phyloP scores from a whole-genome alignment of 1,140 invertebrate genomes.

The Atta texana region DNA sequence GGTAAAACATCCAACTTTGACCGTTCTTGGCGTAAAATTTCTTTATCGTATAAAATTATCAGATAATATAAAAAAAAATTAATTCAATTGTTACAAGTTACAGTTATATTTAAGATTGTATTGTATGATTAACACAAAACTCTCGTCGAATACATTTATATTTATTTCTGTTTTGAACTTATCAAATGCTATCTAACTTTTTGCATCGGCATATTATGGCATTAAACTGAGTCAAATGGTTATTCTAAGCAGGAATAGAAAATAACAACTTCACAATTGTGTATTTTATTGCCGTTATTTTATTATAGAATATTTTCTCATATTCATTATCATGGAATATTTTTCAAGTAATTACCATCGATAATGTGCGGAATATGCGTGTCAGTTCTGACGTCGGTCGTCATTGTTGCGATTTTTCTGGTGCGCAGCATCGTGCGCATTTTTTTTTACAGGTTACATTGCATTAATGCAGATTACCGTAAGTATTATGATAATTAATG shows the following conservation, averaged over 20 bases:
- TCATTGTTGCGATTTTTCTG: constrained; percentile 49
- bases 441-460: background rate
- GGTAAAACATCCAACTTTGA: no score
- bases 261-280: background rate
- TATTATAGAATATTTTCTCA: background rate
- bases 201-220: background rate
- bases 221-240: background rate
- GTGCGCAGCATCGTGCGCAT: background rate
- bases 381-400: background rate
- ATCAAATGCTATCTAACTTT: background rate
- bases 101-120: background rate
- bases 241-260: background rate
- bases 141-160: background rate
- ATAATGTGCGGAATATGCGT: background rate
- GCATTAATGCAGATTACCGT: constrained; percentile 29
- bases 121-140: background rate
- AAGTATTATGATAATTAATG: constrained; percentile 58
- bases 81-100: background rate
- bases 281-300: background rate
- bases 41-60: background rate
- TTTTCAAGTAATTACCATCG: constrained; percentile 20
- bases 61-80: background rate
- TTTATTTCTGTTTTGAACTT: background rate
- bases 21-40: no score
- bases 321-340: background rate